Base-by-base conservation (phyloP, 2,113 vertebrate genomes). In the Eudorcas thomsonii region DNA sequence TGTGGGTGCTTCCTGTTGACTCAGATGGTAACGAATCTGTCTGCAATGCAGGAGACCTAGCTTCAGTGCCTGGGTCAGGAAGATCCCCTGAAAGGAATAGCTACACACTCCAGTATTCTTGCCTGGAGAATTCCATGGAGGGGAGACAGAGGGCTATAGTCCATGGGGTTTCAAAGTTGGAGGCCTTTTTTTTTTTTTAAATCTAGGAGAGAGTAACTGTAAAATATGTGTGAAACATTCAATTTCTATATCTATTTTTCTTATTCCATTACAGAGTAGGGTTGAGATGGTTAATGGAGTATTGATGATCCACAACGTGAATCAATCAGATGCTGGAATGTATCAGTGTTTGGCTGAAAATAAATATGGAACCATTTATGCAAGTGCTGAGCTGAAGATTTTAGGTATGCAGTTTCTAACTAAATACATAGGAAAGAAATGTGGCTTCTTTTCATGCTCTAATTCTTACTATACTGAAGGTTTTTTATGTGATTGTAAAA, bases 281-380 rank as follows among this genome's bases (percentile, higher is more conserved):
- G 95, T 99, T 96, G 99, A 99, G 97, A 99, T 99, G 96, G 82
- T 99, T 98, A 99, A 99, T 91, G 99, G 99, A 88, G 99, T 99
- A 81, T 98, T 99, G 97, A 98, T 98, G 97, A 99, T 99, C 98
- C 98, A 98, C 85, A 99, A 74, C 91, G 99, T 99, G 89, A 99
- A 99, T 97, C 98, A 99, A n/a, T 98, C 99, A 3, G 99, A 99
- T 98, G 99, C 99, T 6, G 99, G 99, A 95, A 99, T 99, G 99
- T 99, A 99, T 98, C 99, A 99, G 97, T 99, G 99, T 90, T 98
- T 99, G 50, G 99, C 99, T 30, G 99, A 99, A 98, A 99, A 99
- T 97, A 99, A 99, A 91, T 99, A 99, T 1, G 99, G 99, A 59
- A 98, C 99, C 39, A 98, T 99, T 98, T 99, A 99, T 97, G 99